A percentile compares a stretch with the other conserved stretches of the same genome.
These are phyloP conservation scores for Synergus umbraculus DNA, from an alignment of 2,888 invertebrate species.

Conservation along the genomic window DNA sequence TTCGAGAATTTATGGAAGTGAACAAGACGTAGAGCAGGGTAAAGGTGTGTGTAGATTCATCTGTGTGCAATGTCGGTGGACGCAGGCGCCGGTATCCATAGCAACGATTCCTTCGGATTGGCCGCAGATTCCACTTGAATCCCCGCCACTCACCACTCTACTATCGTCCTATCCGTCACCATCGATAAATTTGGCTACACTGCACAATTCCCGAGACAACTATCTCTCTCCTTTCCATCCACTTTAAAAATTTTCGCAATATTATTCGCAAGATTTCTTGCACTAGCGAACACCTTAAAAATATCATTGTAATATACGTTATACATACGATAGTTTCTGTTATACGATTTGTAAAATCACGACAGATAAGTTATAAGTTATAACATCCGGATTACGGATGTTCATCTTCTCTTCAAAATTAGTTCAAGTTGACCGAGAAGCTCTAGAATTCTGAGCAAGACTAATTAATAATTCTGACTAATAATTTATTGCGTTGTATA, in stretches of 20 bases:
- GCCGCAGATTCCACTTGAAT: slow-evolving; percentile 75
- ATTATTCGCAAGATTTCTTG: too few species aligned
- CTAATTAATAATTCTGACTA: not conserved
- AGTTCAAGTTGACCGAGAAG: not conserved
- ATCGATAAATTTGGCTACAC: slow-evolving; percentile 69
- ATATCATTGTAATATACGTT: not conserved
- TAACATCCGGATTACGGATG: not conserved
- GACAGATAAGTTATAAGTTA: not conserved
- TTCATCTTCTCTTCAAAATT: not conserved
- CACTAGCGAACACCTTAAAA: not conserved
- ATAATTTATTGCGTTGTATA: not conserved
- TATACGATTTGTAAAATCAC: not conserved
- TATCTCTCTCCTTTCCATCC: slow-evolving; percentile 42
- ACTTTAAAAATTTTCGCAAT: too few species aligned
- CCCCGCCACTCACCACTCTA: slow-evolving; percentile 62
- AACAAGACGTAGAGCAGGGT: slow-evolving; percentile 48
- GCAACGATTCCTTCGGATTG: slow-evolving; percentile 77
- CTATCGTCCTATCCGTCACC: slow-evolving; percentile 69
- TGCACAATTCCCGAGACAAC: slow-evolving; percentile 51
- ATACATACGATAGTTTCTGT: not conserved
- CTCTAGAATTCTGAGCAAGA: too few species aligned
- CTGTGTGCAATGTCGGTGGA: slow-evolving; percentile 59
- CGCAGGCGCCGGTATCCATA: slow-evolving; percentile 76
- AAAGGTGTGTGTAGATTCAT: slow-evolving; percentile 40
- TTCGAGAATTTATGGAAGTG: slow-evolving; percentile 46